Conservation (phyloP, 2,113 vertebrate genomes). For the Acinonyx jubatus region DNA sequence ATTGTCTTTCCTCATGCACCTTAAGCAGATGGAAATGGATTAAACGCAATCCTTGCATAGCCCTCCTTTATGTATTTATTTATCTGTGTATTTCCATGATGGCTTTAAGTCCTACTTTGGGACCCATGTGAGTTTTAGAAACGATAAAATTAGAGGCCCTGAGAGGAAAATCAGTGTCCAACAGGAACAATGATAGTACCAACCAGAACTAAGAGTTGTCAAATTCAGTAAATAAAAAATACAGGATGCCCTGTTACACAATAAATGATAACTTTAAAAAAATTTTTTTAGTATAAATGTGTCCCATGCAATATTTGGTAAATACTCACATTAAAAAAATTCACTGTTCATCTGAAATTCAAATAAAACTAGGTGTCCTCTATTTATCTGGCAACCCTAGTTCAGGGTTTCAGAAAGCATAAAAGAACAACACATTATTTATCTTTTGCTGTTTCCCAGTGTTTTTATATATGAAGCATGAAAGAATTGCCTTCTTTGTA, state of each 20-base stretch:
- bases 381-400: background rate
- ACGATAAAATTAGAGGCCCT: slow-evolving; percentile 4
- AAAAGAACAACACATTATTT: background rate
- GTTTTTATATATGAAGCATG: background rate
- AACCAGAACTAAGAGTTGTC: background rate
- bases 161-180: background rate
- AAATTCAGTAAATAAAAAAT: slow-evolving; percentile 27
- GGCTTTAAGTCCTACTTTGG: background rate
- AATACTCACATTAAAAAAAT: background rate
- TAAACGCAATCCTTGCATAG: background rate
- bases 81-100: slow-evolving; percentile 17
- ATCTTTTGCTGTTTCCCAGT: background rate
- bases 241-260: background rate
- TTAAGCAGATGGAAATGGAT: background rate
- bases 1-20: background rate
- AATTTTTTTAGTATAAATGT: background rate
- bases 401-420: background rate
- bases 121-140: background rate
- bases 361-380: background rate
- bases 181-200: background rate
- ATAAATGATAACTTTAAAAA: too few relatives aligned
- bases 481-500: background rate
- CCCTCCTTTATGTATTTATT: background rate
- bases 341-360: background rate
- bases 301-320: background rate